Evolutionary conservation across 2,113 vertebrate species (phyloP).

Genomic region (Eidolon helvum): DNA sequence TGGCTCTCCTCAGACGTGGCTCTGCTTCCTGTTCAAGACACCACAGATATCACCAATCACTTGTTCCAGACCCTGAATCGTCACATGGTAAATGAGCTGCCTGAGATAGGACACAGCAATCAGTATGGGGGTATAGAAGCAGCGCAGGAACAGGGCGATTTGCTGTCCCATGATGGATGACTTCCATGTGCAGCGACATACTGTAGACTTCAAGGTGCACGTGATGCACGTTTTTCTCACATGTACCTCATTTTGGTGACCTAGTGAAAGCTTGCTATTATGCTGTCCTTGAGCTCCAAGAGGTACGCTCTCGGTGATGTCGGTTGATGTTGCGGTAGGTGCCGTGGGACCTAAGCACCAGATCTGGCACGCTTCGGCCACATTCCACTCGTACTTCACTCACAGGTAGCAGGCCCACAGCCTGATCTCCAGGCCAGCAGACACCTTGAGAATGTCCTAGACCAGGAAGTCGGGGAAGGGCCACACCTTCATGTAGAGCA

Average conservation of each 20-base stretch:
- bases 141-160: too few relatives aligned
- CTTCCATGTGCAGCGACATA: conserved; percentile 90
- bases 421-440: conserved; percentile 88
- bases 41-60: conserved; percentile 90
- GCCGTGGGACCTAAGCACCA: conserved; percentile 91
- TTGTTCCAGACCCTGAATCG: conserved; percentile 88
- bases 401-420: conserved; percentile 87
- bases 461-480: conserved; percentile 88
- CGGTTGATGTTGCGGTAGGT: conserved; percentile 89
- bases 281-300: conserved; percentile 93
- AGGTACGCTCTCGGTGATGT: conserved; percentile 91
- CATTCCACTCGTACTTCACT: conserved; percentile 90
- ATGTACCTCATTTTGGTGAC: conserved; percentile 89
- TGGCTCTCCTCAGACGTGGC: conserved; percentile 89
- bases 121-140: too few relatives aligned
- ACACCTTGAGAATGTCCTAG: conserved; percentile 90
- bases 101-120: too few relatives aligned
- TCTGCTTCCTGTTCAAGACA: conserved; percentile 90
- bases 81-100: too few relatives aligned
- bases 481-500: conserved; percentile 90
- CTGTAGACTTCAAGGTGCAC: conserved; percentile 89
- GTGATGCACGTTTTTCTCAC: conserved; percentile 89
- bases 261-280: conserved; percentile 92
- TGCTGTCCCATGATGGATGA: conserved; percentile 75
- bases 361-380: conserved; percentile 88